Percentiles rank a stretch among this genome's conserved stretches.
Conservation (phyloP, 2,888 invertebrate genomes). For the Celastrina argiolus region DNA sequence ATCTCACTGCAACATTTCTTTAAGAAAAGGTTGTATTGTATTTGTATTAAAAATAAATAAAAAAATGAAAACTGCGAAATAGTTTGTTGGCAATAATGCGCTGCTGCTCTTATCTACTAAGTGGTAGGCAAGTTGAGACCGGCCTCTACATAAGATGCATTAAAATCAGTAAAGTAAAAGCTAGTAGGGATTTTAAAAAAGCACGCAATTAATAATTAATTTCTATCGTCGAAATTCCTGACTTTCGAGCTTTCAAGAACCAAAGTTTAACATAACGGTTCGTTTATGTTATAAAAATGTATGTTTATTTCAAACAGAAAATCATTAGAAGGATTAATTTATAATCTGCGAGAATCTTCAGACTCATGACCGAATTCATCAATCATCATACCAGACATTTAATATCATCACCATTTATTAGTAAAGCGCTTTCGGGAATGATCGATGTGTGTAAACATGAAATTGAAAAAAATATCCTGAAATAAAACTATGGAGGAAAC, state of each 20-base stretch:
- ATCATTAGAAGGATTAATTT: not conserved
- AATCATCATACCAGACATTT: not conserved
- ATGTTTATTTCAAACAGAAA: not conserved
- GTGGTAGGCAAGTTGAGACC: too few species aligned
- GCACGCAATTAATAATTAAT: too few species aligned
- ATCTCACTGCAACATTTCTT: too few species aligned
- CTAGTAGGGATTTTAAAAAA: too few species aligned
- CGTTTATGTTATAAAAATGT: not conserved
- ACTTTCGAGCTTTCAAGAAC: not conserved
- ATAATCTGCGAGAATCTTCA: not conserved
- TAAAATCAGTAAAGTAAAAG: too few species aligned
- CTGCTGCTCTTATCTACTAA: too few species aligned
- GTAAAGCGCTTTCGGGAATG: not conserved
- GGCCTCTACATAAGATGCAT: too few species aligned
- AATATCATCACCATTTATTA: slow-evolving; percentile 6
- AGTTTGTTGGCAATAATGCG: too few species aligned
- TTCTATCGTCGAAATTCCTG: not conserved
- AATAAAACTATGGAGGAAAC: not conserved
- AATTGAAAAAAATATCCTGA: not conserved
- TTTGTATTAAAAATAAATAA: too few species aligned
- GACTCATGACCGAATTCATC: not conserved
- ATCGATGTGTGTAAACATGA: slow-evolving; percentile 1
- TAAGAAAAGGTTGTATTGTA: too few species aligned
- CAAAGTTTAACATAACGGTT: not conserved
- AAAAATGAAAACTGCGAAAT: too few species aligned